phyloP scores from a whole-genome alignment of 2,888 invertebrate genomes.

The Globia sparganii region DNA sequence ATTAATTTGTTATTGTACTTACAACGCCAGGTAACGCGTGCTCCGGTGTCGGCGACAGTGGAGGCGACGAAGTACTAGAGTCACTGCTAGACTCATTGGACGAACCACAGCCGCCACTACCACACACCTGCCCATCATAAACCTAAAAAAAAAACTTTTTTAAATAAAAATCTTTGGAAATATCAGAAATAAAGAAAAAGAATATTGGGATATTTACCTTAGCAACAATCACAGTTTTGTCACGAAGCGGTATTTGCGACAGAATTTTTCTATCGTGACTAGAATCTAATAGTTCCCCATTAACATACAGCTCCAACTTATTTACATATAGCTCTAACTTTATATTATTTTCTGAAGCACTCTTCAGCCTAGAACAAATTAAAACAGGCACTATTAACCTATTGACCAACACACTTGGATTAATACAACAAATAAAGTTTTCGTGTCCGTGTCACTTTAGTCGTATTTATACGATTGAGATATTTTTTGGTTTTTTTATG shows the following conservation, averaged over 20 bases:
- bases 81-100: constrained; percentile 97
- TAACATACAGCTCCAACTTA: constrained; percentile 97
- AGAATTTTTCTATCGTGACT: constrained; percentile 96
- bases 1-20: constrained; percentile 75
- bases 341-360: constrained; percentile 91
- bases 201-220: constrained; percentile 76
- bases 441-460: too few relatives aligned
- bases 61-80: constrained; percentile 98
- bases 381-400: not conserved
- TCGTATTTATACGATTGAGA: too few relatives aligned
- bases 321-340: constrained; percentile 97
- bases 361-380: constrained; percentile 83
- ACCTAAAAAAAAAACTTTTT: constrained; percentile 71
- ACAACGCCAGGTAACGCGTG: constrained; percentile 97
- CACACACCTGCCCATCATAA: constrained; percentile 87
- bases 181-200: not conserved
- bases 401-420: too few relatives aligned
- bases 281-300: constrained; percentile 96
- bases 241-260: constrained; percentile 95
- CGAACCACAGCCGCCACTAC: constrained; percentile 87
- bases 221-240: constrained; percentile 94
- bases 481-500: too few relatives aligned
- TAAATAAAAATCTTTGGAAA: not conserved
- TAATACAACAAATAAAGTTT: too few relatives aligned
- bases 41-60: constrained; percentile 96